Conservation (phyloP, 2,888 invertebrate species). For the Halictus ligatus region DNA sequence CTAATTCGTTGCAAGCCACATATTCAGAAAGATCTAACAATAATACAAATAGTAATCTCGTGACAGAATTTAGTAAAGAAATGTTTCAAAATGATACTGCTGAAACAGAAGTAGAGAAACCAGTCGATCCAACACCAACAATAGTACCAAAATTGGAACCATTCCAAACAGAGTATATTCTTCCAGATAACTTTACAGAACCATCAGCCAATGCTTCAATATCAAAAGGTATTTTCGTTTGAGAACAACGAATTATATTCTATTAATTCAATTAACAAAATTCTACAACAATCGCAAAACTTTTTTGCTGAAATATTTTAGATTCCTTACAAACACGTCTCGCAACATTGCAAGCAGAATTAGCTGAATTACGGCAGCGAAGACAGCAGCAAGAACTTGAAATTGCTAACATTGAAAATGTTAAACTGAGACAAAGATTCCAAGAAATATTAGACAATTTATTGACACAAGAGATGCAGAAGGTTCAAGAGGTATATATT, state of each 20-base stretch:
- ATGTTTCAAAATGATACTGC: conserved; percentile 85
- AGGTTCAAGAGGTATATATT: conserved; percentile 89
- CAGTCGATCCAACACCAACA: conserved; percentile 53
- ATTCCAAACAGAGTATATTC: conserved; percentile 80
- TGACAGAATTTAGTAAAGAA: conserved; percentile 88
- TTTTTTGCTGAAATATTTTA: conserved; percentile 60
- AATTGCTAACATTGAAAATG: conserved; percentile 93
- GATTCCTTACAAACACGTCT: conserved; percentile 87
- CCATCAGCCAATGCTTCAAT: conserved; percentile 65
- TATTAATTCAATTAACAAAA: neutral
- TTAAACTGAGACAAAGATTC: conserved; percentile 92
- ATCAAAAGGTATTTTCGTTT: conserved; percentile 69
- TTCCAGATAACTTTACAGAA: conserved; percentile 77
- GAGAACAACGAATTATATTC: neutral
- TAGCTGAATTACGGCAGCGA: conserved; percentile 90
- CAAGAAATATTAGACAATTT: conserved; percentile 92
- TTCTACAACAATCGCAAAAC: neutral
- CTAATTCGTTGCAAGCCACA: conserved; percentile 86
- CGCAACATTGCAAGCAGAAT: conserved; percentile 89
- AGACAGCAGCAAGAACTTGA: conserved; percentile 92
- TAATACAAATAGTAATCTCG: conserved; percentile 81
- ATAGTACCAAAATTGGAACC: conserved; percentile 78
- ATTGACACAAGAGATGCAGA: conserved; percentile 90
- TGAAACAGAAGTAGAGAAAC: conserved; percentile 72
- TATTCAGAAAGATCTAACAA: conserved; percentile 78